Evolutionary conservation across 2,888 invertebrate species (phyloP).

Genomic region (Lasioglossum zephyrum): DNA sequence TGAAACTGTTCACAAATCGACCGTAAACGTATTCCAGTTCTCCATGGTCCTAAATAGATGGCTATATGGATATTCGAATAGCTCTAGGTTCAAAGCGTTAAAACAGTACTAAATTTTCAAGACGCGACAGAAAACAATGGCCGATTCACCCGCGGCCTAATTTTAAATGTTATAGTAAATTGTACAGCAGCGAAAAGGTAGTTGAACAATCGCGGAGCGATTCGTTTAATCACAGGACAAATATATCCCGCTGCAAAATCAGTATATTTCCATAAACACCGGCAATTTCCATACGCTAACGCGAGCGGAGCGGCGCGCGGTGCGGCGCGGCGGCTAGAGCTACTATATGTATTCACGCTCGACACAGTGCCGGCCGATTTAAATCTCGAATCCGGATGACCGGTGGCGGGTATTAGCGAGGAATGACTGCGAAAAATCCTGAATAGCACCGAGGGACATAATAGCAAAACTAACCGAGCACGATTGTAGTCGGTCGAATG

Average conservation of each 20-base stretch:
- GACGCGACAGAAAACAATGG: not conserved
- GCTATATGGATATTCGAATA: not conserved
- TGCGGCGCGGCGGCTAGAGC: not conserved
- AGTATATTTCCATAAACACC: conserved; percentile 5
- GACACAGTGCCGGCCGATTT: not conserved
- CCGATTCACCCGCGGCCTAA: not conserved
- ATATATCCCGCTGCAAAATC: not conserved
- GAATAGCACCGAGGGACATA: not conserved
- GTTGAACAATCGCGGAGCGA: not conserved
- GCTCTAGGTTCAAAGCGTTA: not conserved
- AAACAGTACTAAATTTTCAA: not conserved
- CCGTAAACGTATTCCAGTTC: not conserved
- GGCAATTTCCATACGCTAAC: conserved; percentile 1
- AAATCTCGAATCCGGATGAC: not conserved
- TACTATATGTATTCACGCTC: not conserved
- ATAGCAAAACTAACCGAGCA: conserved; percentile 1
- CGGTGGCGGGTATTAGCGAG: not conserved
- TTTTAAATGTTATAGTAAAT: not conserved
- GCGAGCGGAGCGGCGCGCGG: not conserved
- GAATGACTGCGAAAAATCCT: not conserved
- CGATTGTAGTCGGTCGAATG: not conserved
- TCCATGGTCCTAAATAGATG: not conserved
- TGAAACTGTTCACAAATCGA: not conserved
- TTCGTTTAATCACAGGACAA: not conserved
- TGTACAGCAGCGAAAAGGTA: not conserved